A percentile compares a stretch with the other conserved stretches of the same genome.
Conservation (phyloP, 2,113 vertebrate species). For the Syngnathus floridae region DNA sequence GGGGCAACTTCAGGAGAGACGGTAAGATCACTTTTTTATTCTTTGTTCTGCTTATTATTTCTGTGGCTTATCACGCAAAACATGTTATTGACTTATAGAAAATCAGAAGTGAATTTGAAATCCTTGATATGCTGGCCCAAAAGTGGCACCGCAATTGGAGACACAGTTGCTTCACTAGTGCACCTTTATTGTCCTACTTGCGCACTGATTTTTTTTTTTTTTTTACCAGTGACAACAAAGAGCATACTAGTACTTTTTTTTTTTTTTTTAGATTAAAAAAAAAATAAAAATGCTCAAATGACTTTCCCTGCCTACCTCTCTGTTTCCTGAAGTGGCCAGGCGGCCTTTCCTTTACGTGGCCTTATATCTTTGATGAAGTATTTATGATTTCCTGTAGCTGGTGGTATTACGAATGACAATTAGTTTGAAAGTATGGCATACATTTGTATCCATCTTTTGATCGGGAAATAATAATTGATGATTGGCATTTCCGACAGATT, state of each 20-base stretch:
- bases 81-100: not conserved
- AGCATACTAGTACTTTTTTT: not conserved
- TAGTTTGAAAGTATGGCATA: not conserved
- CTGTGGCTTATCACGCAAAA: not conserved
- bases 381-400: not conserved
- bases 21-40: slow-evolving; percentile 40
- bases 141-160: no score
- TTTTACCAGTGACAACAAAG: not conserved
- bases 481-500: not conserved
- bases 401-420: not conserved
- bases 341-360: not conserved
- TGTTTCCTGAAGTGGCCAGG: not conserved
- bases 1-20: slow-evolving; percentile 53
- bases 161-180: no score
- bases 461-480: not conserved
- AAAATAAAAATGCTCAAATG: not conserved
- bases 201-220: not conserved
- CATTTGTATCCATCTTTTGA: not conserved
- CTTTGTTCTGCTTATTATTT: not conserved
- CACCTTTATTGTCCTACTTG: not conserved
- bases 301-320: not conserved
- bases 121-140: not conserved
- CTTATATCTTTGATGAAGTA: not conserved
- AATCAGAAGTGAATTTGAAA: not conserved
- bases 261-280: not conserved